Conservation (phyloP, 2,888 invertebrate species). For the Hirtodrosophila histrioides region DNA sequence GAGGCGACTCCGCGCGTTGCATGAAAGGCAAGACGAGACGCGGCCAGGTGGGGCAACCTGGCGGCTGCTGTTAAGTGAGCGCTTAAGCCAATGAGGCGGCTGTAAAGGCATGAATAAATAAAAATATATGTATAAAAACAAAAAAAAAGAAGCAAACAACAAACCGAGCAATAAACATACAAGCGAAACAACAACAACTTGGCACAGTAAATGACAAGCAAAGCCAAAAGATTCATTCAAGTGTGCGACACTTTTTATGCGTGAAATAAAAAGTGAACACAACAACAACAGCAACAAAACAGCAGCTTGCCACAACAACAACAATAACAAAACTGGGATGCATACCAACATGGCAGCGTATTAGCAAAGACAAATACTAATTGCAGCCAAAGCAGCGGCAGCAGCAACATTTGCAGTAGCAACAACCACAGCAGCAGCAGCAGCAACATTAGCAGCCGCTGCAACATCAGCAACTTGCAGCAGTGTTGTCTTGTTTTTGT, state of each 20-base stretch:
- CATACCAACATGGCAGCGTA: constrained; percentile 79
- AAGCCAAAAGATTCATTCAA: constrained; percentile 66
- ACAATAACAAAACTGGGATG: constrained; percentile 58
- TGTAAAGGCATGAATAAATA: constrained; percentile 39
- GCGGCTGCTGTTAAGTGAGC: constrained; percentile 70
- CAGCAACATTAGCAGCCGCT: constrained; percentile 32
- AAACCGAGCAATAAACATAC: constrained; percentile 62
- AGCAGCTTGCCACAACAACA: constrained; percentile 42
- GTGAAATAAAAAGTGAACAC: constrained; percentile 56
- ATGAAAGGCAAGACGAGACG: constrained; percentile 25
- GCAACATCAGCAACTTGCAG: constrained; percentile 37
- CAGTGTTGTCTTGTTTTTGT: constrained; percentile 46
- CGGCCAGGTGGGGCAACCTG: not conserved
- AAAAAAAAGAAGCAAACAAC: constrained; percentile 36
- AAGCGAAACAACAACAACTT: constrained; percentile 47
- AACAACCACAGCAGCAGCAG: constrained; percentile 28
- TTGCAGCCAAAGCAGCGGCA: constrained; percentile 76
- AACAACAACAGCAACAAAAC: constrained; percentile 25
- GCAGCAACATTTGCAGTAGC: constrained; percentile 44
- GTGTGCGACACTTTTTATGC: constrained; percentile 78
- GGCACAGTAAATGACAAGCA: constrained; percentile 41
- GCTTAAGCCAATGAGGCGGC: constrained; percentile 64
- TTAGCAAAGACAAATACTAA: constrained; percentile 81
- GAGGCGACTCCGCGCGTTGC: constrained; percentile 24
- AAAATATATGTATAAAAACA: too few relatives aligned